phyloP scores from a whole-genome alignment of 2,797 vertebrate species.

The Halcyon leucocephala region DNA sequence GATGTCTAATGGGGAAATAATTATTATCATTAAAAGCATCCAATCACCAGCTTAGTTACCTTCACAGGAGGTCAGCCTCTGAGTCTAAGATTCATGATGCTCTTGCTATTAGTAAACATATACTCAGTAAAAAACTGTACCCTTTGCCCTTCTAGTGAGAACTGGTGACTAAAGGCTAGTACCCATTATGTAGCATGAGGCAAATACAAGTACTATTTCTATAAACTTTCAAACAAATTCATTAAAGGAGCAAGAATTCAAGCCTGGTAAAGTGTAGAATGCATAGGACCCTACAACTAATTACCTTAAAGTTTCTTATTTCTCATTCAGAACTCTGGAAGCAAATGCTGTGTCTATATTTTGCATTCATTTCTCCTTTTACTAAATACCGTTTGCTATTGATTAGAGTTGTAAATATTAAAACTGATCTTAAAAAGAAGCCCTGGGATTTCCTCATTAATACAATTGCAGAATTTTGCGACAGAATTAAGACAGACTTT shows the following conservation, averaged over 20 bases:
- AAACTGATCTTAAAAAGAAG: neutral
- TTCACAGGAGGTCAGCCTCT: neutral
- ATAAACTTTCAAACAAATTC: neutral
- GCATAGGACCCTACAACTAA: neutral
- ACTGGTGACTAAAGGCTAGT: neutral
- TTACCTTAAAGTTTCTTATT: neutral
- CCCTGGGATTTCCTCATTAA: neutral
- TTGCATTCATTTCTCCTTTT: neutral
- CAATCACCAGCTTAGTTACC: neutral
- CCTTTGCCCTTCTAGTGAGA: neutral
- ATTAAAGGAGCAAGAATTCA: neutral
- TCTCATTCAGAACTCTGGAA: neutral
- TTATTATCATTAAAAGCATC: constrained; percentile 14
- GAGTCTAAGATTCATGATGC: neutral
- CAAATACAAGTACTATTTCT: neutral
- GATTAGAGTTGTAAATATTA: neutral
- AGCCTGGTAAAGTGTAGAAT: neutral
- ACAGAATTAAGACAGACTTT: neutral
- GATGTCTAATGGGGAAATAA: neutral
- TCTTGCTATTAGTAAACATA: neutral
- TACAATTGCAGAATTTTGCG: neutral
- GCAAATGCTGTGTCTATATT: neutral
- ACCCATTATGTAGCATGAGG: neutral
- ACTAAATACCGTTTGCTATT: neutral
- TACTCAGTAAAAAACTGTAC: neutral